Percentiles rank a stretch among this genome's conserved stretches.
Evolutionary conservation across 1,140 invertebrate genomes (phyloP).

Genomic region (Drosophila mojavensis): DNA sequence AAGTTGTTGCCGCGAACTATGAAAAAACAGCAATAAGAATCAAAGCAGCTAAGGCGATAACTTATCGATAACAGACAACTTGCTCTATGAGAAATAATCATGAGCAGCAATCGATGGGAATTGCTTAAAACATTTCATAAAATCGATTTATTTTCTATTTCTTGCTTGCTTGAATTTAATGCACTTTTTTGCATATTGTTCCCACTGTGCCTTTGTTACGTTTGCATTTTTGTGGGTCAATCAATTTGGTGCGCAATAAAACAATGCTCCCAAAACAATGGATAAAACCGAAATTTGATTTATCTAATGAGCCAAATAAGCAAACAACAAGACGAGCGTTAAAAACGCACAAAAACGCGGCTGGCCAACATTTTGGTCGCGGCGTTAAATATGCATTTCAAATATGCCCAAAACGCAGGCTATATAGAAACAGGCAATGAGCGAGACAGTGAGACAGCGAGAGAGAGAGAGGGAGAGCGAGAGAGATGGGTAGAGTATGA

Average conservation of each 20-base stretch:
- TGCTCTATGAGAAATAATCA: too few relatives aligned
- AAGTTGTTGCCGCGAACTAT: too few relatives aligned
- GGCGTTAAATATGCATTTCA: slow-evolving; percentile 15
- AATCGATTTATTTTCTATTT: too few relatives aligned
- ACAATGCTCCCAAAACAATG: slow-evolving; percentile 33
- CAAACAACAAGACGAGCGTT: slow-evolving; percentile 7
- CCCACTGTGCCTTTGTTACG: too few relatives aligned
- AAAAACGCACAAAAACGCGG: background rate
- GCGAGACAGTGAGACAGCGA: background rate
- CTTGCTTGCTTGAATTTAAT: too few relatives aligned
- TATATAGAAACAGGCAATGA: background rate
- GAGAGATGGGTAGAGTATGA: too few relatives aligned
- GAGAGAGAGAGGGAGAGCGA: background rate
- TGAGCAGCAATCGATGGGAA: too few relatives aligned
- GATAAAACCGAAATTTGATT: slow-evolving; percentile 46
- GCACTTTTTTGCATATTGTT: too few relatives aligned
- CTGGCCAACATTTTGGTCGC: background rate
- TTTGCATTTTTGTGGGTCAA: background rate
- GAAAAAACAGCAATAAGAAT: too few relatives aligned
- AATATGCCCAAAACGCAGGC: background rate
- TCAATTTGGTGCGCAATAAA: slow-evolving; percentile 43
- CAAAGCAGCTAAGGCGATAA: background rate
- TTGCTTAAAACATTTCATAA: too few relatives aligned
- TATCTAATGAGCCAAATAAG: slow-evolving; percentile 51
- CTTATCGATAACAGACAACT: background rate